Evolutionary conservation across 2,888 invertebrate species (phyloP), one percentile per base, ranked within the genome.

Genomic region (Dryadula phaetusa): DNA sequence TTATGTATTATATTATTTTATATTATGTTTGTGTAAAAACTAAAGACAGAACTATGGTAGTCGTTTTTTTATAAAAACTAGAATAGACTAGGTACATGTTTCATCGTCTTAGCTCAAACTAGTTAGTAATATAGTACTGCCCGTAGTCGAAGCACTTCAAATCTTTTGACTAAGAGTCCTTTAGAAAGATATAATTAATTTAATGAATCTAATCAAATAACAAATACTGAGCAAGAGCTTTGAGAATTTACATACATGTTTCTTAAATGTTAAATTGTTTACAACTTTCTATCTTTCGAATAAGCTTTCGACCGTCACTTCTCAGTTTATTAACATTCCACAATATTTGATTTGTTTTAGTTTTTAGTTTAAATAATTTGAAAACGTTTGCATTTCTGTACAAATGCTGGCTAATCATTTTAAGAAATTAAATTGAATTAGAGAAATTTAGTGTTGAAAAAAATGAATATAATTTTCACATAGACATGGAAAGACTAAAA

Each of bases 1-100:
- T 60, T 60, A 32, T 18, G 20, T 44, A 7, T 44, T 46, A 28
- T 60, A 60, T 52, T 60, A 60, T 46, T 44, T 60, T 42, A 18
- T 56, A 42, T 60, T 60, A 60, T 60, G 60, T 60, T 60, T 32
- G 42, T 56, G 40, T 60, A 14, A 60, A 32, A 60, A 60, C 28
- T 28, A 42, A 60, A 32, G 60, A 7, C 40, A 37, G 28, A 4
- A 44, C 18, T 44, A 44, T 16, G 1, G 52, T 60, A 42, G 44
- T 60, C 18, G 44, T 28, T n/a, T 60, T 42, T 18, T 44, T 28
- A 28, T 28, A 42, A 60, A 18, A 44, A 28, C 32, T 12, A 16
- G 8, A 16, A 42, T 44, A 42, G 28, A 28, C 4, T 28, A 18
- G 37, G 37, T 37, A 37, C 25, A 32, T 44, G 28, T 44, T 60